Conservation (phyloP, 2,888 invertebrate species). For the Tetragonisca angustula region DNA sequence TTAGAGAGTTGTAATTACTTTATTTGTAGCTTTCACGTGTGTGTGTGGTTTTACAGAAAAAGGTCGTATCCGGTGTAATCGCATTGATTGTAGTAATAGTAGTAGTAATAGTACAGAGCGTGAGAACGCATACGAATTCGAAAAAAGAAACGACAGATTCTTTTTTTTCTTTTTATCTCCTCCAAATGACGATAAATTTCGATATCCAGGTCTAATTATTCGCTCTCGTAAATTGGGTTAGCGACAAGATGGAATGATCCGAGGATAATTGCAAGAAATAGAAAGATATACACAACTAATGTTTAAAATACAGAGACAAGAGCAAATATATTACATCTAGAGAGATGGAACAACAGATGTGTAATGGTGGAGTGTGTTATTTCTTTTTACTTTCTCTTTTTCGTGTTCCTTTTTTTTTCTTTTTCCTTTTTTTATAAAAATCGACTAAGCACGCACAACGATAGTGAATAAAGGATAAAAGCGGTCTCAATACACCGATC, state of each 20-base stretch:
- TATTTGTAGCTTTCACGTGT: conserved; percentile 81
- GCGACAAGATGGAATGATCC: conserved; percentile 58
- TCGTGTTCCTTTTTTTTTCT: conserved; percentile 7
- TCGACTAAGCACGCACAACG: conserved; percentile 60
- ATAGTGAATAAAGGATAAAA: conserved; percentile 42
- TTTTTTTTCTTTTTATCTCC: background rate
- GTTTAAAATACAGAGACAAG: conserved; percentile 62
- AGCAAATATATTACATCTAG: conserved; percentile 51
- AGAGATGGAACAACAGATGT: conserved; percentile 47
- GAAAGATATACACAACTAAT: conserved; percentile 48
- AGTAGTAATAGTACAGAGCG: conserved; percentile 76
- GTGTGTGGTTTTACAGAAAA: conserved; percentile 79
- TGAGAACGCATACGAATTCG: conserved; percentile 77
- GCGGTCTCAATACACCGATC: conserved; percentile 44
- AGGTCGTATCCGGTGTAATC: conserved; percentile 77
- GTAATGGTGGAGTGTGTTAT: conserved; percentile 27
- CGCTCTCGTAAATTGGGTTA: conserved; percentile 46
- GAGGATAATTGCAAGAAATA: conserved; percentile 47
- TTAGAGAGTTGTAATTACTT: conserved; percentile 82
- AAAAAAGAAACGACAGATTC: conserved; percentile 63
- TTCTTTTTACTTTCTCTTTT: background rate
- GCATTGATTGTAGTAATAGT: conserved; percentile 70
- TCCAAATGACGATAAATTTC: conserved; percentile 66
- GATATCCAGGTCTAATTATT: conserved; percentile 60
- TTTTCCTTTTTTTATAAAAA: conserved; percentile 52